Evolutionary conservation across 1,140 invertebrate species (phyloP).

Genomic region (Ceratina australensis): DNA sequence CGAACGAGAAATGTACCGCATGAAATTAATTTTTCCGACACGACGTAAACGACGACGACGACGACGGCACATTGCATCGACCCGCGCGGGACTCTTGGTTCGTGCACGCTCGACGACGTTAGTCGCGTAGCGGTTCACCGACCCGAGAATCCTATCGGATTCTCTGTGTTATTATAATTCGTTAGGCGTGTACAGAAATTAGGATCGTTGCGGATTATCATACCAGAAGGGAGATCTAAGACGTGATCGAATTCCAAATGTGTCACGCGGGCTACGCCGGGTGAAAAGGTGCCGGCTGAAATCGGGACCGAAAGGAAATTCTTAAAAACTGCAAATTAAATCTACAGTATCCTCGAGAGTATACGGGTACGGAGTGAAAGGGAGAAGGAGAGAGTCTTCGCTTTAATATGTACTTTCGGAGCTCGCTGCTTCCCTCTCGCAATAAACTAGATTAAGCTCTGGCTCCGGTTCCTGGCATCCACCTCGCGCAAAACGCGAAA

Average conservation of each 20-base stretch:
- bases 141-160: background rate
- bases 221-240: slow-evolving; percentile 3
- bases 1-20: background rate
- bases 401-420: slow-evolving; percentile 19
- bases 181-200: slow-evolving; percentile 22
- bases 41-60: slow-evolving; percentile 5
- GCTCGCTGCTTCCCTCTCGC: background rate
- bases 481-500: background rate
- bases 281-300: background rate
- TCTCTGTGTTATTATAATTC: slow-evolving; percentile 11
- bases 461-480: slow-evolving; percentile 6
- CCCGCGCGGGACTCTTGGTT: background rate
- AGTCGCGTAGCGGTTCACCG: background rate
- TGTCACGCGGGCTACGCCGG: background rate
- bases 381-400: slow-evolving; percentile 1
- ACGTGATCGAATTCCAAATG: slow-evolving; percentile 10
- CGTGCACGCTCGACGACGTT: slow-evolving; percentile 1
- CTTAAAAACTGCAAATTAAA: slow-evolving; percentile 30
- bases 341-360: slow-evolving; percentile 4
- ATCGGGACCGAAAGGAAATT: slow-evolving; percentile 5
- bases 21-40: slow-evolving; percentile 19
- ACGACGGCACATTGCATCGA: background rate
- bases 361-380: background rate
- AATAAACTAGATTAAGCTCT: slow-evolving; percentile 28
- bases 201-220: slow-evolving; percentile 26